Conservation (phyloP, 2,888 invertebrate genomes). For the Pycnomerus fuliginosus region DNA sequence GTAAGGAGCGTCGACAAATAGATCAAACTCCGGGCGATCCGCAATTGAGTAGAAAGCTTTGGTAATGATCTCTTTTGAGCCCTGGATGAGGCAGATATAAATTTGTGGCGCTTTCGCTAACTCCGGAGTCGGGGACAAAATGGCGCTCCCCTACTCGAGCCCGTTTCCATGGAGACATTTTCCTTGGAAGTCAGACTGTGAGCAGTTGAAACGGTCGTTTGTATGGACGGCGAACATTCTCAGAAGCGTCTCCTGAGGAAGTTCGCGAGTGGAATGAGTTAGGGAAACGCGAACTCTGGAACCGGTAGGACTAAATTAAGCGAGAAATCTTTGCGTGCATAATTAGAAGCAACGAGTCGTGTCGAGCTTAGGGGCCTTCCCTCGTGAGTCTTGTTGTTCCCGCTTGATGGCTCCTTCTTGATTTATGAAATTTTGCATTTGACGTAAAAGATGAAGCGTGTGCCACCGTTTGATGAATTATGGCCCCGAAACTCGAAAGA, state of each 20-base stretch:
- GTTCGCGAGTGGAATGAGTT: slow-evolving; percentile 39
- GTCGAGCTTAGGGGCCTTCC: slow-evolving; percentile 42
- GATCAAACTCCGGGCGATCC: slow-evolving; percentile 55
- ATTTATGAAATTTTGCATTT: slow-evolving; percentile 48
- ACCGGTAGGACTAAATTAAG: slow-evolving; percentile 53
- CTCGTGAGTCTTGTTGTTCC: slow-evolving; percentile 35
- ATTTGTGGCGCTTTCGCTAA: slow-evolving; percentile 55
- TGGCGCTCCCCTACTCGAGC: slow-evolving; percentile 47
- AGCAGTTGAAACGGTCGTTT: slow-evolving; percentile 13
- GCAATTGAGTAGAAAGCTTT: slow-evolving; percentile 57
- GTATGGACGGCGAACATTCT: slow-evolving; percentile 39
- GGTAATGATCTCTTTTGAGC: slow-evolving; percentile 56
- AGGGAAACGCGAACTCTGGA: slow-evolving; percentile 42
- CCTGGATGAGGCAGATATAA: slow-evolving; percentile 56
- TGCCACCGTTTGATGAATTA: slow-evolving; percentile 35
- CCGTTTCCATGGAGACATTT: slow-evolving; percentile 52
- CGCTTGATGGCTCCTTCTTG: slow-evolving; percentile 46
- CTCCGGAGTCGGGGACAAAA: slow-evolving; percentile 49
- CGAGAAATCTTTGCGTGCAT: slow-evolving; percentile 55
- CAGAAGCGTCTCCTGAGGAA: slow-evolving; percentile 40
- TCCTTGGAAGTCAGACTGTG: slow-evolving; percentile 46
- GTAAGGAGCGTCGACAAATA: slow-evolving; percentile 52
- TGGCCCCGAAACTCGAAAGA: too few species aligned
- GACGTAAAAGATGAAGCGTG: slow-evolving; percentile 26
- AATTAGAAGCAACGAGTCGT: slow-evolving; percentile 54